Evolutionary conservation across 2,888 invertebrate genomes (phyloP), one percentile per base, ranked within the genome.

Genomic region (Pristionchus mayeri): DNA sequence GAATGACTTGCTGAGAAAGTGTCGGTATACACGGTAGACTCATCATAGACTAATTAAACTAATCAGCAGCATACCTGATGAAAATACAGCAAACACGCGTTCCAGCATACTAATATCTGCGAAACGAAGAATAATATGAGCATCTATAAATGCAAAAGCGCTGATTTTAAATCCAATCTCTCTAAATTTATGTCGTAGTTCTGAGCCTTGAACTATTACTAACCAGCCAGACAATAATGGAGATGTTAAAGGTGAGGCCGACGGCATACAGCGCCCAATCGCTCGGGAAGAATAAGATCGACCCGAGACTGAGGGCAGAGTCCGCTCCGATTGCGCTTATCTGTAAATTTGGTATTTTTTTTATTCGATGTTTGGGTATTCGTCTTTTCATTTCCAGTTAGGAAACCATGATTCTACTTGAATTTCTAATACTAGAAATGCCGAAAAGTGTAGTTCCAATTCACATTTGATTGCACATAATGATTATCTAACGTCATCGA

Each of bases 31-130:
- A 37, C 9, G 34, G 21, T 34, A 37, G 11, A 9, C 37, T 21
- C 0, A 24, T 24, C 24, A 24, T 24, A 24, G 24, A 57, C 11
- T 27, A n/a, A n/a, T n/a, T n/a, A n/a, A n/a, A n/a, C n/a, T n/a
- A n/a, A n/a, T n/a, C n/a, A n/a, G n/a, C n/a, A n/a, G n/a, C n/a
- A 34, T 16, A 67, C 71, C 40, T 71, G 71, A 37, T 71, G 71
- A 37, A 34, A 71, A 37, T 71, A 71, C 1, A 71, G 40, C 18
- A 71, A n/a, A 11, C 71, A 71, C 2, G 71, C 71, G 40, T n/a
- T n/a, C 71, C 71, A 71, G 40, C 34, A 71, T n/a, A 71, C 71
- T 4, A 71, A 37, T 4, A 40, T 37, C n/a, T 40, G 34, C 40
- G 71, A 40, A 2, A 40, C n/a, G 71, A 40, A 71, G 71, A 37